Evolutionary conservation across 2,113 vertebrate species (phyloP).

Genomic region (Neogale vison): DNA sequence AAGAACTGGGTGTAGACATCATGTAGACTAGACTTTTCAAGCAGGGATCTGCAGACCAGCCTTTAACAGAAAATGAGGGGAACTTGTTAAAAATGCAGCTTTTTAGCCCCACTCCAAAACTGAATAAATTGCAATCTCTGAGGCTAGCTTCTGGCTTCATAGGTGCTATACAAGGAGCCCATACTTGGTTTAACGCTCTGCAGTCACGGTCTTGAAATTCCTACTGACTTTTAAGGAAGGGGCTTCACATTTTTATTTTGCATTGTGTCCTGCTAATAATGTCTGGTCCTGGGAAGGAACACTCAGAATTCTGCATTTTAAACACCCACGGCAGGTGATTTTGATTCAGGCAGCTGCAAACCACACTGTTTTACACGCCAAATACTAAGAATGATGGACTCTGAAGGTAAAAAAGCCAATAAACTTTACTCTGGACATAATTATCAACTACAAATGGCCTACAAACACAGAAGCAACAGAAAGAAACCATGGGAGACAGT

Average conservation of each 20-base stretch:
- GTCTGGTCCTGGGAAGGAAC: neutral
- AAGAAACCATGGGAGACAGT: neutral
- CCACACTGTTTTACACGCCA: neutral
- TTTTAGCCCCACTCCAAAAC: neutral
- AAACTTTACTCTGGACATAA: neutral
- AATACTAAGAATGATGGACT: neutral
- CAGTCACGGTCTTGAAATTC: neutral
- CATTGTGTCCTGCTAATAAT: neutral
- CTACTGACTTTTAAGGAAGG: neutral
- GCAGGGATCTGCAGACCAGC: neutral
- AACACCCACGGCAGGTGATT: neutral
- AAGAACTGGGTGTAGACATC: neutral
- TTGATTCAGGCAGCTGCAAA: neutral
- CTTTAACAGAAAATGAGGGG: neutral
- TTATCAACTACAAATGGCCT: neutral
- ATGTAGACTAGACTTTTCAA: neutral
- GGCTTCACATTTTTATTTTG: neutral
- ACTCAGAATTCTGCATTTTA: neutral
- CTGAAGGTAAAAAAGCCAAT: neutral
- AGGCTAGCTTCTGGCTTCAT: neutral
- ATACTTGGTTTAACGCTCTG: neutral
- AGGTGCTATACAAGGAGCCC: neutral
- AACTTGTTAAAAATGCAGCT: neutral
- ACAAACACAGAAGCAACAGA: neutral
- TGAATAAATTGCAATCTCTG: neutral